Conservation (phyloP, 2,113 vertebrate species). For the Epinephelus lanceolatus region DNA sequence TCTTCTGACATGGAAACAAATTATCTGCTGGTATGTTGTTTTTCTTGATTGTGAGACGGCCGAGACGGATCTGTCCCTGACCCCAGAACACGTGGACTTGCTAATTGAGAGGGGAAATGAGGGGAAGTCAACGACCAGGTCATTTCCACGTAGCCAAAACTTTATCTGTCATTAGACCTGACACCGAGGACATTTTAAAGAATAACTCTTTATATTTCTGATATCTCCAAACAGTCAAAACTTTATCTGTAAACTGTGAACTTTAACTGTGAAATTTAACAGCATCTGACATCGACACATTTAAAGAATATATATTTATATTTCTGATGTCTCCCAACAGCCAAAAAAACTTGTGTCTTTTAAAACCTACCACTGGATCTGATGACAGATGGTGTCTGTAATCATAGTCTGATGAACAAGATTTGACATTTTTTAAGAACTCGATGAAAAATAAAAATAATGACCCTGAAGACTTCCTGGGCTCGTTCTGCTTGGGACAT, state of each 20-base stretch:
- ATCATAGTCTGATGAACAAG: background rate
- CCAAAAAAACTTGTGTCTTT: background rate
- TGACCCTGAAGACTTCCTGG: too few species aligned
- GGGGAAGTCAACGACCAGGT: conserved; percentile 36
- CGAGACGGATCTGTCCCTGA: conserved; percentile 11
- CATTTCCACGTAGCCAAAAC: background rate
- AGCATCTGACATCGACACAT: too few species aligned
- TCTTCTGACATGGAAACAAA: conserved; percentile 43
- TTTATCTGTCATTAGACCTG: background rate
- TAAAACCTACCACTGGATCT: background rate
- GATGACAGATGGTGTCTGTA: background rate
- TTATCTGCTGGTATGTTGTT: conserved; percentile 70
- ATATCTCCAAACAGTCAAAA: too few species aligned
- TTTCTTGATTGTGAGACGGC: conserved; percentile 28
- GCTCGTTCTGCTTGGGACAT: too few species aligned
- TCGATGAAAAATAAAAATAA: background rate
- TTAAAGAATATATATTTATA: too few species aligned
- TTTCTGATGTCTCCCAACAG: too few species aligned
- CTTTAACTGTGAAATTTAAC: too few species aligned
- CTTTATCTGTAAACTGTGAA: too few species aligned
- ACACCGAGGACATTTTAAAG: background rate
- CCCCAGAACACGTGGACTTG: conserved; percentile 34
- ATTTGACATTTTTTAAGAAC: background rate
- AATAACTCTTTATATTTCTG: too few species aligned
- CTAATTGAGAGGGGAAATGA: conserved; percentile 47